Base-by-base conservation (phyloP, 2,888 invertebrate genomes). In the Steinernema scapterisci region DNA sequence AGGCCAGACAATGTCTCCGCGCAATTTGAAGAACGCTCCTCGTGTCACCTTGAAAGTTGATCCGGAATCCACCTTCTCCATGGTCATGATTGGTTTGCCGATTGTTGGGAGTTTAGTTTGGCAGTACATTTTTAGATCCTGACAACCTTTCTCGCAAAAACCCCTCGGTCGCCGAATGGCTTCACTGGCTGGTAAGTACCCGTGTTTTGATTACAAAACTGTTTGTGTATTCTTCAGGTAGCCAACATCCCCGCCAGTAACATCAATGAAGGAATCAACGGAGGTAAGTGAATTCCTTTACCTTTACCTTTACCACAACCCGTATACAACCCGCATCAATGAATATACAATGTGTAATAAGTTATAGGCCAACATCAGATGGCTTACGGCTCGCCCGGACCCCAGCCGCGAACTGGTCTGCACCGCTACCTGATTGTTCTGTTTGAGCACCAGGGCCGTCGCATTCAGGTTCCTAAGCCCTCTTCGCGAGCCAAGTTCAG, bases 111-210 rank as follows among this genome's bases (percentile, higher is more conserved):
- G 19, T 48, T 5, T 23, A 56, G 27, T 43, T 31, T 73, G 21
- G 23, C 38, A 38, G 5, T 38, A 6, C 38, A 9, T 38, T 38
- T 38, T 38, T 38, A 38, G 87, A 87, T 75, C 87, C 87, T 16
- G 87, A 87, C 77, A 87, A 87, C 71, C 80, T 87, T 70, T 87
- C 86, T 7, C 80, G 86, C 19, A 85, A 86, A 76, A 87, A 87
- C 51, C 87, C 87, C 25, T 83, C 85, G 0, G 87, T 87, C 6
- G 87, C 87, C 52, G 87, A 87, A 75, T 87, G 87, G 87, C 84
- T 87, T 27, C 87, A 87, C 73, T 87, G 87, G 87, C 80, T 87
- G 45, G 86, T 82, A 23, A 70, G 73, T 72, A 9, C n/a, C n/a
- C n/a, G n/a, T n/a, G n/a, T n/a, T n/a, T n/a, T n/a, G n/a, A 7